These are phyloP conservation scores for Passer domesticus DNA, from an alignment of 2,113 vertebrate species.

Conservation along the genomic window DNA sequence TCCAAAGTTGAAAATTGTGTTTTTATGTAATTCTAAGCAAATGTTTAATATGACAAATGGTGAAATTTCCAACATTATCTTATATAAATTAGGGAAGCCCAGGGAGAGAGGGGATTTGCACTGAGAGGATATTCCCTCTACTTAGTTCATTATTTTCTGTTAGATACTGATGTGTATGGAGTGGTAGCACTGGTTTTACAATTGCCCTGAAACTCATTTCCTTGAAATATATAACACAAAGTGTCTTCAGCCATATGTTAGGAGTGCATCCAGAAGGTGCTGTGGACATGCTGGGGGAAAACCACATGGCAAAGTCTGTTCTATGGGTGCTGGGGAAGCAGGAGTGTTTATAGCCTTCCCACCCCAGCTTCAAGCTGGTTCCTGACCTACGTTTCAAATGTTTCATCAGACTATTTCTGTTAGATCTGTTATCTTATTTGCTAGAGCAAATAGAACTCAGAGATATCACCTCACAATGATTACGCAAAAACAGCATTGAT, in stretches of 20 bases:
- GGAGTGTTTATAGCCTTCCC: background rate
- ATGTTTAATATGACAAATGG: background rate
- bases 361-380: background rate
- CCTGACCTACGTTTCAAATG: background rate
- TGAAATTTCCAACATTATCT: background rate
- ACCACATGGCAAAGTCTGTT: background rate
- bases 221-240: background rate
- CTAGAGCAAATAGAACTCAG: conserved; percentile 28
- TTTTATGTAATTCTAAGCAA: background rate
- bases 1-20: background rate
- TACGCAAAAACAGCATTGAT: conserved; percentile 12
- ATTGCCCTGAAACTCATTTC: background rate
- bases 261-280: background rate
- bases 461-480: background rate
- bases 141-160: background rate
- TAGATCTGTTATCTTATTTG: conserved; percentile 39
- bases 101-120: background rate
- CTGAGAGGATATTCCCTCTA: background rate
- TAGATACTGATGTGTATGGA: background rate
- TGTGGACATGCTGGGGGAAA: fast-evolving
- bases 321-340: background rate
- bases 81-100: background rate
- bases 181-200: background rate
- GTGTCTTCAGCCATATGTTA: background rate
- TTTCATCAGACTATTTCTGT: conserved; percentile 43